Evolutionary conservation across 2,797 vertebrate species (phyloP), one percentile per base, ranked within the genome.

Genomic region (Ctenopoma multispine): DNA sequence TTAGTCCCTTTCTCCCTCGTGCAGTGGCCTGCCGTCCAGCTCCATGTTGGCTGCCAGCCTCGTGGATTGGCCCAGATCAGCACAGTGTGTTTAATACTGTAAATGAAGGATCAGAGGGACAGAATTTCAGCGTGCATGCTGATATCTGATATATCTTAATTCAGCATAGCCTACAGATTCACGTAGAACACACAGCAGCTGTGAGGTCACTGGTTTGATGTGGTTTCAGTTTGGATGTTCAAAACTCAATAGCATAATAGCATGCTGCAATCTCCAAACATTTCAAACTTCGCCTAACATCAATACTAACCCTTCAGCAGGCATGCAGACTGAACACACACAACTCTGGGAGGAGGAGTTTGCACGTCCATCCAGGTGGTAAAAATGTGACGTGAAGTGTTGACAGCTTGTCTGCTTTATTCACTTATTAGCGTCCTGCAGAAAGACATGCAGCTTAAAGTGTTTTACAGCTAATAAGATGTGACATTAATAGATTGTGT

Each of bases 61-160:
- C 34, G 46, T 23, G 68, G 65, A 61, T 79, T 70, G 58, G 56
- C 76, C 56, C 46, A 56, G 50, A 66, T 81, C 62, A 64, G 31
- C 38, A 20, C 5, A 23, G 21, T 18, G 63, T 70, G 40, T 27
- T 66, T 48, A 63, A 60, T 74, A 81, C 64, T 47, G 58, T 48
- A 60, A 75, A 75, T 49, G 40, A 53, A 61, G 62, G 71, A 61
- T 80, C 53, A 68, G 58, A 64, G 48, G 18, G 12, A 50, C 47
- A 49, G 36, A 63, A 63, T 59, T 70, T 47, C 43, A 46, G 50
- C 8, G 41, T 62, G 17, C 31, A 57, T 58, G 51, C 50, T 71
- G 54, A 67, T 63, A 65, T 59, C 20, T 49, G 61, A 69, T 61
- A 27, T 13, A 29, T 34, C 34, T 40, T 4, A 4, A 23, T 14